Conservation (phyloP, 2,797 vertebrate species). For the Chrysocyon brachyurus region DNA sequence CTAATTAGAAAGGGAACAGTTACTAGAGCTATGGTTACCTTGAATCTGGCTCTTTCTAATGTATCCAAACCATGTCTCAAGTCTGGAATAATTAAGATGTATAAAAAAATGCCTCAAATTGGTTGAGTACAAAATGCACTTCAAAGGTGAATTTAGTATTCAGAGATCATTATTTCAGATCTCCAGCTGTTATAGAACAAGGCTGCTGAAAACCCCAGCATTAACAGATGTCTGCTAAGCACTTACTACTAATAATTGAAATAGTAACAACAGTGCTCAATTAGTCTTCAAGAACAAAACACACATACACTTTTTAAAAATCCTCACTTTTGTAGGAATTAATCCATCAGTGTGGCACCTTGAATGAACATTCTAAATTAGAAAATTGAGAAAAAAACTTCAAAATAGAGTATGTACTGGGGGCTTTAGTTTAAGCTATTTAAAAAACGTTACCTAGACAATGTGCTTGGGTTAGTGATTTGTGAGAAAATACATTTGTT, state of each 20-base stretch:
- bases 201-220: not conserved
- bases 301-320: not conserved
- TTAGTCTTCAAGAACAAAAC: not conserved
- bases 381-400: not conserved
- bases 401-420: not conserved
- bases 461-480: not conserved
- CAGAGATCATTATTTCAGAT: conserved; percentile 70
- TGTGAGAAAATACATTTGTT: not conserved
- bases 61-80: conserved; percentile 30
- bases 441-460: conserved; percentile 26
- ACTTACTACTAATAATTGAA: conserved; percentile 69
- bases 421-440: not conserved
- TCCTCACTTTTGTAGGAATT: not conserved
- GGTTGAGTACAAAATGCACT: conserved; percentile 68
- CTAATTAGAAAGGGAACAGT: conserved; percentile 37
- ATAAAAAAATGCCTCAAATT: conserved; percentile 60
- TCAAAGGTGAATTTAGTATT: conserved; percentile 78
- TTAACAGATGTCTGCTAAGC: conserved; percentile 75
- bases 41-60: not conserved
- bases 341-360: not conserved
- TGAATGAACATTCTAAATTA: conserved; percentile 22
- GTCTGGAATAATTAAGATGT: conserved; percentile 63
- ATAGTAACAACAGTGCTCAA: conserved; percentile 44
- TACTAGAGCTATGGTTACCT: not conserved
- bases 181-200: conserved; percentile 71